These are phyloP conservation scores for Ctenosaura bakeri DNA, from an alignment of 2,797 vertebrate genomes.

Conservation along the genomic window DNA sequence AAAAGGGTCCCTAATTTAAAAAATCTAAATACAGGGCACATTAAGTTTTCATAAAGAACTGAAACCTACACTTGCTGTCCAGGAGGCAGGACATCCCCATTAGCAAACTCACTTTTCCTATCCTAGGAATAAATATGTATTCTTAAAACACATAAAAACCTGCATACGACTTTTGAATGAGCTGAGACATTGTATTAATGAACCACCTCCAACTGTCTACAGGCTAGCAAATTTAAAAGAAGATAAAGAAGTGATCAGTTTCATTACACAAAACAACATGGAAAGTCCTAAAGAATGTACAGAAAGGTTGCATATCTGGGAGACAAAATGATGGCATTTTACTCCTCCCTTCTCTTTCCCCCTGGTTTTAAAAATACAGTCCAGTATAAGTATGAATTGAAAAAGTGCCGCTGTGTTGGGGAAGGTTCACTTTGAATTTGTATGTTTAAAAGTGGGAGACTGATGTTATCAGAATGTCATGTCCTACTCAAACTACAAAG, in stretches of 20 bases:
- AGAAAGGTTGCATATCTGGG: conserved; percentile 10
- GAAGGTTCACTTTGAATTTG: conserved; percentile 63
- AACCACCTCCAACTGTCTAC: conserved; percentile 64
- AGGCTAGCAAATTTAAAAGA: conserved; percentile 69
- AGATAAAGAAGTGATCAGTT: conserved; percentile 62
- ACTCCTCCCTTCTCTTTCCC: conserved; percentile 26
- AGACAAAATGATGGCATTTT: conserved; percentile 63
- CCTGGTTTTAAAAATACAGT: conserved; percentile 49
- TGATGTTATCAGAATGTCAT: conserved; percentile 66
- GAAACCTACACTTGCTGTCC: conserved; percentile 60
- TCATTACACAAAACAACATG: conserved; percentile 57
- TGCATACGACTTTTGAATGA: conserved; percentile 63
- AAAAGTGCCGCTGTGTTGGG: conserved; percentile 55
- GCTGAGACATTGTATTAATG: conserved; percentile 74
- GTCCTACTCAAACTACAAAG: conserved; percentile 57
- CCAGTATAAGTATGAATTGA: conserved; percentile 70
- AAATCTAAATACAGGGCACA: conserved; percentile 70
- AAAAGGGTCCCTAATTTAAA: conserved; percentile 68
- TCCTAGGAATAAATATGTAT: conserved; percentile 46
- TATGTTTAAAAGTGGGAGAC: conserved; percentile 69
- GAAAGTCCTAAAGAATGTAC: conserved; percentile 16
- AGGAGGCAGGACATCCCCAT: conserved; percentile 64
- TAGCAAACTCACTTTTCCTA: conserved; percentile 66
- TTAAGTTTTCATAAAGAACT: conserved; percentile 66
- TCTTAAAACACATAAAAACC: conserved; percentile 42